These are phyloP conservation scores for Strigops habroptila DNA, from an alignment of 2,113 vertebrate genomes.

Conservation along the genomic window DNA sequence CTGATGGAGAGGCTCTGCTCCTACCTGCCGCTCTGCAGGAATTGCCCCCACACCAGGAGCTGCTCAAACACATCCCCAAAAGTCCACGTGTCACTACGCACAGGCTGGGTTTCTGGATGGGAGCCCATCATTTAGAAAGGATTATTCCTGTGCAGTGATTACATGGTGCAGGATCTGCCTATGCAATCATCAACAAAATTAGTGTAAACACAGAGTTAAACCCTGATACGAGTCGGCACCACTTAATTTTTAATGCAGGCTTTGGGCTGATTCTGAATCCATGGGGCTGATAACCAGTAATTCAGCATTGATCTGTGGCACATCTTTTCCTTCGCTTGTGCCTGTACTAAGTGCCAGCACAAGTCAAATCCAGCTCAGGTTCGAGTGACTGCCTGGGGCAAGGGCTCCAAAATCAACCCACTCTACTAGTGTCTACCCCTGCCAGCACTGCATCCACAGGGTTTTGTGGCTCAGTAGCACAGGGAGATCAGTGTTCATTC, in stretches of 20 bases:
- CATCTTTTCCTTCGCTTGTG: neutral
- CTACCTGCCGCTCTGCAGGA: neutral
- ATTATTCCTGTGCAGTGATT: neutral
- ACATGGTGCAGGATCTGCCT: neutral
- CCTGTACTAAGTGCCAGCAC: neutral
- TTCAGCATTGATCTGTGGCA: accelerated
- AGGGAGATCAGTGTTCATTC: neutral
- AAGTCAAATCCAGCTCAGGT: neutral
- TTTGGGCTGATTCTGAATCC: neutral
- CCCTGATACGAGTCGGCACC: accelerated
- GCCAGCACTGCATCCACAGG: neutral
- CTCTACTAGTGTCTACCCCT: accelerated
- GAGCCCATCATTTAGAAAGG: neutral
- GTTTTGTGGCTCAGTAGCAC: neutral
- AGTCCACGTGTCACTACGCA: accelerated
- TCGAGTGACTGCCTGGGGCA: neutral
- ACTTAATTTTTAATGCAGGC: neutral
- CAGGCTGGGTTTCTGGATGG: neutral
- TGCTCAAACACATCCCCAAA: neutral
- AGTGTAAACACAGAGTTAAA: neutral
- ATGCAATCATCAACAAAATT: neutral
- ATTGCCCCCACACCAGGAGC: neutral
- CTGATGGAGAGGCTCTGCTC: neutral
- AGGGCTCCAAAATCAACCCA: neutral
- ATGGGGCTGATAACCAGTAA: neutral